Base-by-base conservation (phyloP, 2,888 invertebrate species). In the Leptopilina drosophilae region DNA sequence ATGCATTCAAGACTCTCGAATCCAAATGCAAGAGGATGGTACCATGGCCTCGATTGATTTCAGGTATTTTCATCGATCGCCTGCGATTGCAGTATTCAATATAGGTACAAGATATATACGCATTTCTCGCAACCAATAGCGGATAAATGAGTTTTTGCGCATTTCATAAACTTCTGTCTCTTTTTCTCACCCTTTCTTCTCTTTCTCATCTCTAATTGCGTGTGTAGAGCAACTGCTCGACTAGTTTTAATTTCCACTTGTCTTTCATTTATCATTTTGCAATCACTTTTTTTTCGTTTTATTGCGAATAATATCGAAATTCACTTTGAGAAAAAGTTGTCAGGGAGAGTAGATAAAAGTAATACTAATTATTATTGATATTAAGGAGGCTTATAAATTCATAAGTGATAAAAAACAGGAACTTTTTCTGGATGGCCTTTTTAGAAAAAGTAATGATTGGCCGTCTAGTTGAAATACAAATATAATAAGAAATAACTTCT, bases 31-130 rank as follows among this genome's bases (percentile, higher is more conserved):
- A 33, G 33, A 77, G 77, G 9, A 14, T 77, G 73, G 75, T 77
- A 64, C 75, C 78, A 53, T 81, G 66, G 80, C 75, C 76, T 81
- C 80, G 79, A 80, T 83, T 81, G 78, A 77, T 78, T 82, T 81
- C 78, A 78, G 78, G 79, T 79, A 82, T 82, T 80, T 78, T 65
- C 79, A 82, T 83, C 82, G 82, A 82, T 80, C 80, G 64, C 67
- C 66, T 62, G 62, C 78, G 79, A 78, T 81, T 80, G 77, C 80
- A 75, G 67, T 78, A 76, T 78, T 78, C 78, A 78, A 76, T 73
- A 73, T 73, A 33, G 49, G 69, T 73, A 73, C 69, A 73, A 8
- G 14, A 59, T 59, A 59, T 56, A 56, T 73, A 73, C 40, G 73
- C 73, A 73, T 73, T 73, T 73, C 56, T 56, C 56, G 73, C 33